A percentile compares a stretch with the other conserved stretches of the same genome.
Evolutionary conservation across 2,113 vertebrate species (phyloP).

Genomic region (Urocynchramus pylzowi): DNA sequence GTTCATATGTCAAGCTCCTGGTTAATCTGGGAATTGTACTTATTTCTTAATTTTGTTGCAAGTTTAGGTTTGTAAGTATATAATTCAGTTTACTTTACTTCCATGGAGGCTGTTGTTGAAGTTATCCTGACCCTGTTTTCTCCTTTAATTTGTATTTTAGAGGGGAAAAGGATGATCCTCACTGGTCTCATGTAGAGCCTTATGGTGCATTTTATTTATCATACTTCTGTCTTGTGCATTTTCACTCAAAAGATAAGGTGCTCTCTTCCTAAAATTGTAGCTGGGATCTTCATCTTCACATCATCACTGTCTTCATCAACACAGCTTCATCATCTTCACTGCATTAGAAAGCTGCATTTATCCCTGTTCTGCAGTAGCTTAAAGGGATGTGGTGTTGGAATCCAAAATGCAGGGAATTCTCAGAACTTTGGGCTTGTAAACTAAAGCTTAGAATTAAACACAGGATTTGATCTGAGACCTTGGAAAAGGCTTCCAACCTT

Average conservation of each 20-base stretch:
- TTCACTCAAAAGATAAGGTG: neutral
- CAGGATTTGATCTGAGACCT: neutral
- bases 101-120: neutral
- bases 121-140: neutral
- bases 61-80: neutral
- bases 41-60: neutral
- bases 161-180: neutral
- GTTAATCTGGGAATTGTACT: neutral
- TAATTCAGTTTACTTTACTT: neutral
- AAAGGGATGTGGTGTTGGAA: neutral
- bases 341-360: neutral
- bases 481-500: neutral
- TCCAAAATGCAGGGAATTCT: neutral
- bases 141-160: neutral
- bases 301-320: neutral
- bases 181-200: neutral
- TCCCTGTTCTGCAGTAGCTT: neutral
- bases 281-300: neutral
- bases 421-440: neutral
- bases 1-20: neutral
- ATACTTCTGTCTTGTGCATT: neutral
- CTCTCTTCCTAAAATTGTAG: neutral
- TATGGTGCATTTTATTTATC: neutral
- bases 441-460: neutral
- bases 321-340: neutral